Percentiles rank a stretch among this genome's conserved stretches.
Evolutionary conservation across 2,888 invertebrate species (phyloP).

Genomic region (Polymixis flavicincta): DNA sequence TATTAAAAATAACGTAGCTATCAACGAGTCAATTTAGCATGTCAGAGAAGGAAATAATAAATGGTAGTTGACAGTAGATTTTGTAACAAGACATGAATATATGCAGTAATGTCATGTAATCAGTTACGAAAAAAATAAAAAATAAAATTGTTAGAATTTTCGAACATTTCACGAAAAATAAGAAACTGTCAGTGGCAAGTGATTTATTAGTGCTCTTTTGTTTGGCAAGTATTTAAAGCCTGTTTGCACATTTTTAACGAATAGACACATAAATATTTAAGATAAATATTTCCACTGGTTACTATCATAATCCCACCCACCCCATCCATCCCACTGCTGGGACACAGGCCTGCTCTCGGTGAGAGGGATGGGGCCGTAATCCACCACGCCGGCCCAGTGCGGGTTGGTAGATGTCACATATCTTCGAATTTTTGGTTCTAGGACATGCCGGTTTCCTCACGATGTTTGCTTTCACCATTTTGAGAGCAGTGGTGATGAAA

Average conservation of each 20-base stretch:
- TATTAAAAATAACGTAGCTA: conserved; percentile 5
- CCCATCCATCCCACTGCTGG: too few species aligned
- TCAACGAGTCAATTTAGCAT: conserved; percentile 17
- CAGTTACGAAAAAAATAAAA: neutral
- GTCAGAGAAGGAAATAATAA: conserved; percentile 6
- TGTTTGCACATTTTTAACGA: neutral
- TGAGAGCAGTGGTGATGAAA: too few species aligned
- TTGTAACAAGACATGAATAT: neutral
- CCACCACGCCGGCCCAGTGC: too few species aligned
- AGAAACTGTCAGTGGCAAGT: neutral
- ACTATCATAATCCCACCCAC: too few species aligned
- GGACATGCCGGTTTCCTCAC: too few species aligned
- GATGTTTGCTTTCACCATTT: too few species aligned
- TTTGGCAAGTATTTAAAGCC: neutral
- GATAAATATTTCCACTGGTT: neutral
- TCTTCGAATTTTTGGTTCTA: too few species aligned
- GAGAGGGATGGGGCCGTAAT: too few species aligned
- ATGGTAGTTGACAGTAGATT: conserved; percentile 12
- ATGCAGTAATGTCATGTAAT: neutral
- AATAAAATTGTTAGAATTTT: neutral
- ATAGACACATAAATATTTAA: neutral
- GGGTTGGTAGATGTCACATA: too few species aligned
- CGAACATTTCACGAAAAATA: neutral
- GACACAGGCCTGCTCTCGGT: too few species aligned
- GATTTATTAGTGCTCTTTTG: conserved; percentile 4